Percentiles rank a stretch among this genome's conserved stretches.
Evolutionary conservation across 2,797 vertebrate genomes (phyloP).

Genomic region (Sciurus carolinensis): DNA sequence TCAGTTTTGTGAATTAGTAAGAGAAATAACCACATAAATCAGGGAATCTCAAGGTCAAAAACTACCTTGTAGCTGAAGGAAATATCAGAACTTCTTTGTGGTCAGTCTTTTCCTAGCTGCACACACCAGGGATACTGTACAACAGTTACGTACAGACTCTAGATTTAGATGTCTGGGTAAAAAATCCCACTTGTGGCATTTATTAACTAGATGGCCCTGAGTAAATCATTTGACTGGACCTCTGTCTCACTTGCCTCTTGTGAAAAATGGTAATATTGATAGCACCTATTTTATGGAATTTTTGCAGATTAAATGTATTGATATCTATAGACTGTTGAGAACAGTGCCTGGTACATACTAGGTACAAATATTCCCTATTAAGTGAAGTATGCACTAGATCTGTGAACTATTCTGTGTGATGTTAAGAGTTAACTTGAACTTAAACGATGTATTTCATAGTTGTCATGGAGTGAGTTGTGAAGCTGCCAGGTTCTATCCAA

Average conservation of each 20-base stretch:
- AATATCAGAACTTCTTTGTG: background rate
- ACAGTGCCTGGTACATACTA: background rate
- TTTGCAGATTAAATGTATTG: background rate
- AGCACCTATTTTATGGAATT: background rate
- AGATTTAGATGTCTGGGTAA: background rate
- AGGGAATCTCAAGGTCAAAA: background rate
- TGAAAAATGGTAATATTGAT: background rate
- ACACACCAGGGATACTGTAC: background rate
- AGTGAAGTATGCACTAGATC: background rate
- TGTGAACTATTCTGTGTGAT: background rate
- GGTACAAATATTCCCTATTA: background rate
- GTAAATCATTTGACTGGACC: background rate
- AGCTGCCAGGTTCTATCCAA: background rate
- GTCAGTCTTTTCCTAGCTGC: background rate
- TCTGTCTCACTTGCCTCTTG: background rate
- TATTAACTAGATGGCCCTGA: background rate
- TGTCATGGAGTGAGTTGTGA: background rate
- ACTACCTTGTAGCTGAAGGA: background rate
- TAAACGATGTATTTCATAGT: slow-evolving; percentile 11
- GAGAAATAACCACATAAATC: background rate
- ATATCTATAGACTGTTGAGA: background rate
- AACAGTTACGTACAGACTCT: background rate
- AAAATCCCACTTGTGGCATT: background rate
- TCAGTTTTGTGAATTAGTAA: background rate
- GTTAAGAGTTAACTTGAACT: background rate